Conservation (phyloP, 2,113 vertebrate species). For the Danionella cerebrum region DNA sequence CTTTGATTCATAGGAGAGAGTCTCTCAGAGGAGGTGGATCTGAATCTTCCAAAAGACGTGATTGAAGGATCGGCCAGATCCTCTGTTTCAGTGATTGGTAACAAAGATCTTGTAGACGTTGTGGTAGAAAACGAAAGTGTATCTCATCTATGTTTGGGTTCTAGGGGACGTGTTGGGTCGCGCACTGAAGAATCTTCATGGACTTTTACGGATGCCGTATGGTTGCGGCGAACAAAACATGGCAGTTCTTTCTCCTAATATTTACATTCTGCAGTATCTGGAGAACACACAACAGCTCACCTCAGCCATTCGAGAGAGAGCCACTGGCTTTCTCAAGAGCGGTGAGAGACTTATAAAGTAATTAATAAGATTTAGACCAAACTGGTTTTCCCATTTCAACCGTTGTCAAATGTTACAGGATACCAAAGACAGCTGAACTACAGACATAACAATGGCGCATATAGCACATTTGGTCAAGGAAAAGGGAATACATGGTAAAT, state of each 20-base stretch:
- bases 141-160: not conserved
- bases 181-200: constrained; percentile 70
- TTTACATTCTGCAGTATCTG: constrained; percentile 80
- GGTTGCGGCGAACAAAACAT: constrained; percentile 88
- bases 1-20: not conserved
- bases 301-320: constrained; percentile 60
- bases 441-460: constrained; percentile 67
- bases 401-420: too few relatives aligned
- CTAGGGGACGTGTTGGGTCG: constrained; percentile 78
- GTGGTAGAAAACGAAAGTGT: not conserved
- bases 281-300: constrained; percentile 75
- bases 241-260: constrained; percentile 77
- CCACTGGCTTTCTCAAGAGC: constrained; percentile 62
- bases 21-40: constrained; percentile 17
- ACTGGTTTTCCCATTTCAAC: not conserved
- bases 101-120: too few relatives aligned
- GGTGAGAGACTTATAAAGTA: too few relatives aligned
- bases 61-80: constrained; percentile 65
- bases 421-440: constrained; percentile 82
- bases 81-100: constrained; percentile 72
- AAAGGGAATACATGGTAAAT: constrained; percentile 80
- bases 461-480: constrained; percentile 76
- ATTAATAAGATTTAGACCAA: too few relatives aligned
- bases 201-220: constrained; percentile 75
- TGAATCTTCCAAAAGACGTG: constrained; percentile 43